Evolutionary conservation across 2,113 vertebrate species (phyloP).

Genomic region (Delphinapterus leucas): DNA sequence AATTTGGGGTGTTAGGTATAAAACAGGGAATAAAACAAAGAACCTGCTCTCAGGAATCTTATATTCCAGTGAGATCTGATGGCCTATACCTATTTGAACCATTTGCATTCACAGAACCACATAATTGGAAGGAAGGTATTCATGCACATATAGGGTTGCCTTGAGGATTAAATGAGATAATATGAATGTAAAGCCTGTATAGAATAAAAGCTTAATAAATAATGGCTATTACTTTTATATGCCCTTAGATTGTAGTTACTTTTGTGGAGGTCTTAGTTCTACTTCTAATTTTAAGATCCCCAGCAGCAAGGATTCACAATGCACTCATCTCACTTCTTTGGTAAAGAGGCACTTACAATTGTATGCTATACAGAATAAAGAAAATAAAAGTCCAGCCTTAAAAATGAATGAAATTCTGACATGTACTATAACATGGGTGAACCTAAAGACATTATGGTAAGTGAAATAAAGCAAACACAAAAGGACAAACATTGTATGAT

Average conservation of each 20-base stretch:
- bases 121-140: not conserved
- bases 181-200: not conserved
- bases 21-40: not conserved
- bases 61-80: not conserved
- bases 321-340: not conserved
- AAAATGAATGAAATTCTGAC: not conserved
- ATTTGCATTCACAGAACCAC: not conserved
- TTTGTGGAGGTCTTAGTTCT: not conserved
- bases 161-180: not conserved
- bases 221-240: not conserved
- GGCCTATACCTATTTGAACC: not conserved
- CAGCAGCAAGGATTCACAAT: not conserved
- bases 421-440: not conserved
- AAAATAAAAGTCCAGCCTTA: not conserved
- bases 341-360: not conserved
- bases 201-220: not conserved
- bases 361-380: not conserved
- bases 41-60: not conserved
- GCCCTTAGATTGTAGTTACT: not conserved
- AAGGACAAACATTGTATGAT: not conserved
- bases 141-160: not conserved
- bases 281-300: not conserved
- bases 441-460: not conserved
- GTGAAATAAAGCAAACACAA: not conserved
- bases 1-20: not conserved